Evolutionary conservation across 2,113 vertebrate species (phyloP).

Genomic region (Elanus axillaris): DNA sequence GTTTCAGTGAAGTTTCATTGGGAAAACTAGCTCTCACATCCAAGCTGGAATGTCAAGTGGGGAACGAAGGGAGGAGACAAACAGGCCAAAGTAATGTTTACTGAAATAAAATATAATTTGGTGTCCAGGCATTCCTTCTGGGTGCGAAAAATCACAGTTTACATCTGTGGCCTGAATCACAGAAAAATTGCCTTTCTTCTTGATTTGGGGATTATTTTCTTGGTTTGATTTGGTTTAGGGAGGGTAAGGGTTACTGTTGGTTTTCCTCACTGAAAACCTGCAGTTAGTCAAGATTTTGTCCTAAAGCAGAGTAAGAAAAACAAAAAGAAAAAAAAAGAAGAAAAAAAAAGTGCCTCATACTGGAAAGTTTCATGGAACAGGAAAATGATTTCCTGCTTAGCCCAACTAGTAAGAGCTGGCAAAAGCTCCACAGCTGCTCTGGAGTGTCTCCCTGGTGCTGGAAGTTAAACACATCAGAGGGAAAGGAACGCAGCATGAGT

Average conservation of each 20-base stretch:
- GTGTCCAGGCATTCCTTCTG: neutral
- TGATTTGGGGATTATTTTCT: neutral
- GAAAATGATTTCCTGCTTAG: constrained; percentile 18
- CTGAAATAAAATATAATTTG: neutral
- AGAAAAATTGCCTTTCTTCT: neutral
- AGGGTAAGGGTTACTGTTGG: neutral
- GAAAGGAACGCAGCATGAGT: constrained; percentile 34
- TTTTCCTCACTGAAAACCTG: neutral
- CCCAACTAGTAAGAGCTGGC: neutral
- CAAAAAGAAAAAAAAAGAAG: fast-evolving
- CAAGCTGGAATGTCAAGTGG: neutral
- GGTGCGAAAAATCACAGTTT: neutral
- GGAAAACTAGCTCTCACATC: neutral
- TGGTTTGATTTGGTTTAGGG: neutral
- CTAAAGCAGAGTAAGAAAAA: neutral
- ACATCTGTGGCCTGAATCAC: neutral
- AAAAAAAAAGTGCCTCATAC: neutral
- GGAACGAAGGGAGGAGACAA: neutral
- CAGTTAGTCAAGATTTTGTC: neutral
- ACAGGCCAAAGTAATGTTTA: neutral
- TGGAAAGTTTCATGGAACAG: neutral
- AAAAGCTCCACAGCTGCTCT: neutral
- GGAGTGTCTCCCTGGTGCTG: constrained; percentile 1
- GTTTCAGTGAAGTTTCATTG: neutral
- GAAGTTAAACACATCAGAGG: constrained; percentile 25